Evolutionary conservation across 2,888 invertebrate species (phyloP), one percentile per base, ranked within the genome.

Genomic region (Allygus modestus): DNA sequence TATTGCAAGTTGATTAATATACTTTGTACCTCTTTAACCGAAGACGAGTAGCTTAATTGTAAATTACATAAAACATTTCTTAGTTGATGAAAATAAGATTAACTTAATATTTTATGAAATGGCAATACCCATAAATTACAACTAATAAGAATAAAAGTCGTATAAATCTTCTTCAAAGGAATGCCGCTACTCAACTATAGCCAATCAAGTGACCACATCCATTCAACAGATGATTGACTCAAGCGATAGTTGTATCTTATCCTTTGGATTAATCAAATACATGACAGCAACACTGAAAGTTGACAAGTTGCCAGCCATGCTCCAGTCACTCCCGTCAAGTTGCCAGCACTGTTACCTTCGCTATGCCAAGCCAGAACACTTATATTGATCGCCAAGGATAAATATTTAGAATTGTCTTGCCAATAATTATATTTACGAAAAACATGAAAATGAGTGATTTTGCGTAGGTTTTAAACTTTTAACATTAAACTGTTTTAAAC

Each of bases 251-350:
- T 58, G 58, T 58, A 58, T 58, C 20, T 58, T 15, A 58, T 26
- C 20, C 58, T 23, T 7, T 20, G 58, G 20, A 58, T 58, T 23
- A 28, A 65, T 65, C 65, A 65, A 2, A 65, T 28, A 28, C 58
- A 58, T 58, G 58, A 58, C 58, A 15, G 58, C 23, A 23, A 58
- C 65, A 17, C 58, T 28, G 65, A 31, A 11, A 28, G 65, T 28
- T 65, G 65, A 65, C 26, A 28, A 11, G 65, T 65, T 65, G 65
- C 65, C 65, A 65, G 28, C 15, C 20, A 20, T 58, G 58, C 65
- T 65, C 28, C 31, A 31, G 65, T 15, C 65, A 65, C 26, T 65
- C 65, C 2, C 31, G 65, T 28, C 26, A 31, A 28, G 26, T 65
- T 65, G 65, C 17, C 65, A 65, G 65, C 20, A 58, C 65, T 65